Conservation (phyloP, 1,140 invertebrate species). For the Mycetomoellerius zeteki region DNA sequence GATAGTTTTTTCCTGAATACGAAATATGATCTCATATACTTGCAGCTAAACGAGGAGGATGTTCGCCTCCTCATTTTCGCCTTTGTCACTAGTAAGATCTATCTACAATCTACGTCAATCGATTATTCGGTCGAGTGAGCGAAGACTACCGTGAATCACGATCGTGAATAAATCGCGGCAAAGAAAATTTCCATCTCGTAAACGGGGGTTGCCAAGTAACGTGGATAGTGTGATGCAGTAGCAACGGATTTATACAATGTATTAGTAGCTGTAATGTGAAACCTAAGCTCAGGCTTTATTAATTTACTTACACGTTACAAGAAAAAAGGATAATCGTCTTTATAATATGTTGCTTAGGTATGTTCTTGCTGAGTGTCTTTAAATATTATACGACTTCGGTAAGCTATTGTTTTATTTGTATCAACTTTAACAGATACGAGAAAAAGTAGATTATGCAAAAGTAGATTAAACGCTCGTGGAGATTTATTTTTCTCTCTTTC, state of each 20-base stretch:
- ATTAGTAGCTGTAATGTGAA: neutral
- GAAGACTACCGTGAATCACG: neutral
- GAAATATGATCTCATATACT: neutral
- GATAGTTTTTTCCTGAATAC: neutral
- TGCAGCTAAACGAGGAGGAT: neutral
- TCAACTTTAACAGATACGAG: neutral
- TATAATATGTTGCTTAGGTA: neutral
- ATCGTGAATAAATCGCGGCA: slow-evolving; percentile 38
- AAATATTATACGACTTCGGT: neutral
- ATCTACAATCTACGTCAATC: slow-evolving; percentile 11
- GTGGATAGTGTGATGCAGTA: neutral
- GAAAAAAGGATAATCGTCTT: neutral
- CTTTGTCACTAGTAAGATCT: slow-evolving; percentile 14
- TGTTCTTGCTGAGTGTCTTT: neutral
- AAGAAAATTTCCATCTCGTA: slow-evolving; percentile 31
- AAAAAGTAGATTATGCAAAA: neutral
- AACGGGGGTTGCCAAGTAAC: neutral
- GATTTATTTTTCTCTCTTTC: neutral
- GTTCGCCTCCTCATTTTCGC: neutral
- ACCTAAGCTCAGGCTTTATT: neutral
- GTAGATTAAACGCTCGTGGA: neutral
- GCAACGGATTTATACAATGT: neutral
- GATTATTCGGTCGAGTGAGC: slow-evolving; percentile 27
- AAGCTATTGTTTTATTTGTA: neutral
- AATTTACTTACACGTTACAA: neutral